A percentile compares a stretch with the other conserved stretches of the same genome.
phyloP scores from a whole-genome alignment of 2,888 invertebrate species.

The Cerceris ruficornis region DNA sequence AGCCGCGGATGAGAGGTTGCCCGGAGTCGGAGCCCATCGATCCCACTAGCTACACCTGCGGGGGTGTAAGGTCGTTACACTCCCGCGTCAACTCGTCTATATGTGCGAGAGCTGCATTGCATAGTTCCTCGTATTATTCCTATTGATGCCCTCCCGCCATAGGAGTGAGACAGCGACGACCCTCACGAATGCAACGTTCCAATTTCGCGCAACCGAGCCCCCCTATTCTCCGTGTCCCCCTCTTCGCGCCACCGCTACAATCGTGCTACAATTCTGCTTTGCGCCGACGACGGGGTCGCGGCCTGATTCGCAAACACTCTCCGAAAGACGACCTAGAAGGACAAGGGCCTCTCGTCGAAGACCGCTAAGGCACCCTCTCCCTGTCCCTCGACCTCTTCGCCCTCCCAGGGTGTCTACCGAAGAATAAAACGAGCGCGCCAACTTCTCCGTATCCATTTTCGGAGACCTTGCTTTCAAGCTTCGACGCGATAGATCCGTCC shows the following conservation, averaged over 20 bases:
- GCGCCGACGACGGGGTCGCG: conserved; percentile 47
- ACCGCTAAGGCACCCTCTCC: conserved; percentile 34
- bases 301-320: conserved; percentile 59
- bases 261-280: conserved; percentile 14
- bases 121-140: conserved; percentile 70
- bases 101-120: conserved; percentile 58
- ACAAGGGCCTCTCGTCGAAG: conserved; percentile 55
- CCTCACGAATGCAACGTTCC: conserved; percentile 62
- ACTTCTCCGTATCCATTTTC: conserved; percentile 15
- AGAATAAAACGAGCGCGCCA: conserved; percentile 32
- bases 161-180: conserved; percentile 39
- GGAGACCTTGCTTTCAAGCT: not conserved
- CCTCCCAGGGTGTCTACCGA: conserved; percentile 9
- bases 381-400: not conserved
- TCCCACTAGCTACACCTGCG: conserved; percentile 71
- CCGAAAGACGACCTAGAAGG: conserved; percentile 54
- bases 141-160: conserved; percentile 62
- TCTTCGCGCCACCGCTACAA: conserved; percentile 3
- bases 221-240: conserved; percentile 15
- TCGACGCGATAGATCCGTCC: not conserved
- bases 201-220: conserved; percentile 54
- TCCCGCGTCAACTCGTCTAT: conserved; percentile 57
- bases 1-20: conserved; percentile 66
- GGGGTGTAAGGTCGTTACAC: conserved; percentile 74
- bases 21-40: conserved; percentile 73